These are phyloP conservation scores for Xestia c-nigrum DNA, from an alignment of 2,888 invertebrate species.

Conservation along the genomic window DNA sequence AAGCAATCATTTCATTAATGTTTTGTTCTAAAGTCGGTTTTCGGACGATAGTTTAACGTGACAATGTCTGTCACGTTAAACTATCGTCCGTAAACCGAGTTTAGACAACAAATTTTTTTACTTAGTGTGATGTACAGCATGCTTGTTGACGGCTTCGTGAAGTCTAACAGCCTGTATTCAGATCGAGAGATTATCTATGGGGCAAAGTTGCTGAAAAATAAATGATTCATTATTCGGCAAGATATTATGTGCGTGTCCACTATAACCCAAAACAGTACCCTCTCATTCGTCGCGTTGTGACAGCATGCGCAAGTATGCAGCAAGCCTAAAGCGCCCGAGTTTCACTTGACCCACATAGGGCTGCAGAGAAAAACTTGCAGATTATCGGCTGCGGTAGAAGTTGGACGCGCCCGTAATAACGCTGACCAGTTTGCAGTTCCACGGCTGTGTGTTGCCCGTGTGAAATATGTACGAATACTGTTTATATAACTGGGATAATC, in stretches of 20 bases:
- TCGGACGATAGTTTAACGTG: too few species aligned
- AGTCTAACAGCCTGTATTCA: too few species aligned
- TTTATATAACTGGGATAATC: neutral
- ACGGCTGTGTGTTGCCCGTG: constrained; percentile 6
- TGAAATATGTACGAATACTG: neutral
- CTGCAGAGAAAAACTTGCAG: constrained; percentile 80
- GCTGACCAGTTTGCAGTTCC: constrained; percentile 62
- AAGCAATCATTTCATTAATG: too few species aligned
- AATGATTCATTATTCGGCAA: neutral
- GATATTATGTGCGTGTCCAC: neutral
- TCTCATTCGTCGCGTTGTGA: constrained; percentile 32
- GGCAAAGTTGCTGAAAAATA: neutral
- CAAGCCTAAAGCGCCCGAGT: constrained; percentile 69
- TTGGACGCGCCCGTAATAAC: constrained; percentile 73
- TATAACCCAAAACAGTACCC: neutral
- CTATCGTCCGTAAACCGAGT: too few species aligned
- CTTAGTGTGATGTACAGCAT: too few species aligned
- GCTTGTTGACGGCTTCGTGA: too few species aligned
- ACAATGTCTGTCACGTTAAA: too few species aligned
- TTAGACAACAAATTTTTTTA: too few species aligned
- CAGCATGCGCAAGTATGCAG: constrained; percentile 55
- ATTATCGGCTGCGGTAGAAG: constrained; percentile 83
- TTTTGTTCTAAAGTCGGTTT: too few species aligned
- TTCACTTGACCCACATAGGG: constrained; percentile 83
- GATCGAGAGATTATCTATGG: too few species aligned